Base-by-base conservation (phyloP, 2,888 invertebrate species). In the Sclerodermus sp. region DNA sequence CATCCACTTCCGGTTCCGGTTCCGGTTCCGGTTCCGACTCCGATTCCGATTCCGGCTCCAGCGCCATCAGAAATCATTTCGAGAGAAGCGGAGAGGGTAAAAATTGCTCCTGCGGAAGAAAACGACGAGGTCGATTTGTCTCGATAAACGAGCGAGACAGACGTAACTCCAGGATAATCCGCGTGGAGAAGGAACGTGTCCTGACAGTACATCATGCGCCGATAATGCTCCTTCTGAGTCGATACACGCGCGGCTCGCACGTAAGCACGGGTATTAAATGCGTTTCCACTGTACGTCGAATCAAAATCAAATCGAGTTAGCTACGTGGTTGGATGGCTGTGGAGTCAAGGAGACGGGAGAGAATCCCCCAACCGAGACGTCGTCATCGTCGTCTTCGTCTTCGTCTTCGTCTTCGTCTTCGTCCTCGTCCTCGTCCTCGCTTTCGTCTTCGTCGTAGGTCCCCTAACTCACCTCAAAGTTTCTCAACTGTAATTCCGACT, bases 401-500 rank as follows among this genome's bases (percentile, higher is more conserved):
- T n/a, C n/a, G n/a, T n/a, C n/a, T n/a, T n/a, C n/a, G n/a, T n/a
- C n/a, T n/a, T n/a, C n/a, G n/a, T n/a, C n/a, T n/a, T n/a, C n/a
- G n/a, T n/a, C n/a, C n/a, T n/a, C n/a, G n/a, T n/a, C n/a, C n/a
- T n/a, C n/a, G n/a, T n/a, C n/a, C n/a, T n/a, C n/a, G n/a, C n/a
- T n/a, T n/a, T n/a, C n/a, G n/a, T n/a, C n/a, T n/a, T n/a, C n/a
- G 34, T 14, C 34, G n/a, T 34, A 4, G 15, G 4, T 14, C 17
- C 17, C 15, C 52, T 58, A 65, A 57, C 63, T 64, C 60, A 54
- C 47, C 51, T 41, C 54, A 49, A 60, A 70, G 68, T 70, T 70
- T 63, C 66, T 59, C 68, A 67, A 66, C 66, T 64, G 67, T 70
- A 70, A 70, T 68, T 70, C 61, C 67, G 57, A 62, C 58, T 60